phyloP scores from a whole-genome alignment of 92 coral and sea anemone species.

The Porites evermanni region DNA sequence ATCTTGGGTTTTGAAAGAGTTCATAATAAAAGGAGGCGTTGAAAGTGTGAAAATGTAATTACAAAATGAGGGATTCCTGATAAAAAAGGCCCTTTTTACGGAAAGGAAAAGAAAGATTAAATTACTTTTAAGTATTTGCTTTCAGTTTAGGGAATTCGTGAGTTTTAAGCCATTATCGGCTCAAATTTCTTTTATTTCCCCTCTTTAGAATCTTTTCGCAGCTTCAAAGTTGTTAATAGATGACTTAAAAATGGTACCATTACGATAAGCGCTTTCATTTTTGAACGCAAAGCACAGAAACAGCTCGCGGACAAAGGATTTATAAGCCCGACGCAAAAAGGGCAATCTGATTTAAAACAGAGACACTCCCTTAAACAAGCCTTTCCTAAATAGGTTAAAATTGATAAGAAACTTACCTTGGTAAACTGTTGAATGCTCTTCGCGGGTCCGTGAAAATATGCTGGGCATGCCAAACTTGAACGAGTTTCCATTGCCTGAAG shows the following conservation, averaged over 20 bases:
- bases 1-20: not conserved
- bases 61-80: conserved; percentile 1
- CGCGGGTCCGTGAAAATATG: conserved; percentile 38
- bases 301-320: not conserved
- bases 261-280: not conserved
- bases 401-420: conserved; percentile 39
- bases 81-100: conserved; percentile 14
- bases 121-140: conserved; percentile 36
- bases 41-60: conserved; percentile 2
- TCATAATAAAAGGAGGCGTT: not conserved
- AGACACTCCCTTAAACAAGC: not conserved
- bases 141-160: conserved; percentile 14
- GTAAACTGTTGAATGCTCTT: conserved; percentile 48
- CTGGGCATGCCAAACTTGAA: conserved; percentile 48
- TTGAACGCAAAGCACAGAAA: not conserved
- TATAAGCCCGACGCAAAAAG: not conserved
- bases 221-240: conserved; percentile 15
- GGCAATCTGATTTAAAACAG: not conserved
- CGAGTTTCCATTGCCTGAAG: conserved; percentile 22
- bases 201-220: conserved; percentile 20
- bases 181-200: conserved; percentile 48
- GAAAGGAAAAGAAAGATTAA: conserved; percentile 28
- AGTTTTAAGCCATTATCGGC: conserved; percentile 67
- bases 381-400: conserved; percentile 5
- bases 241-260: conserved; percentile 8